Conservation (phyloP, 2,797 vertebrate species). For the Novumbra hubbsi region DNA sequence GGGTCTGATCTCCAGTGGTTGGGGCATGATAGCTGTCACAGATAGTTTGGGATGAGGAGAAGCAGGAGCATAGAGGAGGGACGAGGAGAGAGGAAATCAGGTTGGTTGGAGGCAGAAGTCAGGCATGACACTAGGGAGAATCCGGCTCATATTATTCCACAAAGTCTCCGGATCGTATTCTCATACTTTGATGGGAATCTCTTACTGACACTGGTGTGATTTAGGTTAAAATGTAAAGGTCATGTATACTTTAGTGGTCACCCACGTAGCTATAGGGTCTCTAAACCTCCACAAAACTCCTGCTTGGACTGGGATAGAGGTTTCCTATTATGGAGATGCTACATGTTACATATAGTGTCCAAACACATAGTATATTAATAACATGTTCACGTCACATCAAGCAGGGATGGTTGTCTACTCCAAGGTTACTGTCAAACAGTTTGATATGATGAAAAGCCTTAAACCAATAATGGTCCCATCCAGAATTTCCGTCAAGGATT, state of each 20-base stretch:
- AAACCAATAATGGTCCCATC: constrained; percentile 30
- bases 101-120: not conserved
- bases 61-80: constrained; percentile 21
- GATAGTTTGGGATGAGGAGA: constrained; percentile 37
- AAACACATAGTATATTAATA: not conserved
- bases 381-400: not conserved
- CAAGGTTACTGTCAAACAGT: not conserved
- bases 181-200: not conserved
- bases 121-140: constrained; percentile 16
- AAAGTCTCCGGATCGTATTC: not conserved
- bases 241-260: not conserved
- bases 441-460: not conserved
- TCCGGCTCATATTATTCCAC: not conserved
- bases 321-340: not conserved
- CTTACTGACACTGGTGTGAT: not conserved
- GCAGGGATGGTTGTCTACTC: not conserved
- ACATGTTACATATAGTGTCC: not conserved
- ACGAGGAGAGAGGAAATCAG: constrained; percentile 24
- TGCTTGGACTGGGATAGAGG: not conserved
- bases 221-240: not conserved
- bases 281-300: no score
- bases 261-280: not conserved
- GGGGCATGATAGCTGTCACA: constrained; percentile 43
- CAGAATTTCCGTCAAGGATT: constrained; percentile 26
- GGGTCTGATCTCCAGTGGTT: constrained; percentile 30